phyloP scores from a whole-genome alignment of 2,888 invertebrate genomes.

The Thereva unica region DNA sequence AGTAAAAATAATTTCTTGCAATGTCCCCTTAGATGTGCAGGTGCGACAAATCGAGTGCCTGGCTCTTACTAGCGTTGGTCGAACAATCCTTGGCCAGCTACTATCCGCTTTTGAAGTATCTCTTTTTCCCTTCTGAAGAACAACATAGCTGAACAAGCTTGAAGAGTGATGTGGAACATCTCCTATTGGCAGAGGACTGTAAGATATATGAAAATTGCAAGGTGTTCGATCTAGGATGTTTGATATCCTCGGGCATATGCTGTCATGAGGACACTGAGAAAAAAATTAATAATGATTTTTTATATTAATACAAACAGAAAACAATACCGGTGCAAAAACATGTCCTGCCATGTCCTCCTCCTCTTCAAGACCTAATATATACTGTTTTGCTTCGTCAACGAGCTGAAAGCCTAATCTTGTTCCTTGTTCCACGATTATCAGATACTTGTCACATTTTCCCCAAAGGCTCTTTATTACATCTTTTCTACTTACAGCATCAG shows the following conservation, averaged over 20 bases:
- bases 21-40: conserved; percentile 74
- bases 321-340: conserved; percentile 75
- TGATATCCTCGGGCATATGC: conserved; percentile 70
- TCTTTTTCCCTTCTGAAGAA: conserved; percentile 75
- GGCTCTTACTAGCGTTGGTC: conserved; percentile 70
- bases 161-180: conserved; percentile 53
- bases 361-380: conserved; percentile 64
- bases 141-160: conserved; percentile 77
- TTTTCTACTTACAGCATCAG: conserved; percentile 67
- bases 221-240: conserved; percentile 65
- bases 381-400: conserved; percentile 83
- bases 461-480: conserved; percentile 77
- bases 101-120: conserved; percentile 58
- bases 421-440: conserved; percentile 85
- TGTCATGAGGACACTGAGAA: conserved; percentile 80
- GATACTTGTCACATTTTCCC: conserved; percentile 80
- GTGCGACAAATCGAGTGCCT: conserved; percentile 77
- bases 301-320: conserved; percentile 28
- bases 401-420: conserved; percentile 79
- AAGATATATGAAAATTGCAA: conserved; percentile 76
- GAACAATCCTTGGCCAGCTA: conserved; percentile 78
- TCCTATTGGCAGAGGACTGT: conserved; percentile 63
- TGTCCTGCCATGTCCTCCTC: conserved; percentile 60
- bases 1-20: conserved; percentile 78
- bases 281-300: conserved; percentile 33